phyloP scores from a whole-genome alignment of 2,113 vertebrate genomes.

The Prunella himalayana region DNA sequence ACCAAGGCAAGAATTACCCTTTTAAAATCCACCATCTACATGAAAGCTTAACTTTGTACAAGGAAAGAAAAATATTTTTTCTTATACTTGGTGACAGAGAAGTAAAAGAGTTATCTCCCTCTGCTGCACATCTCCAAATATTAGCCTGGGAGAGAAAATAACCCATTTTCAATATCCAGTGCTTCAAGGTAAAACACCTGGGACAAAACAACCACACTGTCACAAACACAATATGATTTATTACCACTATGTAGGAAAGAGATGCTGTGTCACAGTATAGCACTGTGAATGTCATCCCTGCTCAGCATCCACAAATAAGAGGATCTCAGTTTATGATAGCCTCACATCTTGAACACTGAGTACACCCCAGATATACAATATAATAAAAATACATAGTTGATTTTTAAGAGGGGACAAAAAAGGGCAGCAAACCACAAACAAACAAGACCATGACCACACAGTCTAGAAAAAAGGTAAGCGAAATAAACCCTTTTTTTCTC shows the following conservation, averaged over 20 bases:
- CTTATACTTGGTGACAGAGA: not conserved
- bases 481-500: not conserved
- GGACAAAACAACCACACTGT: not conserved
- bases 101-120: not conserved
- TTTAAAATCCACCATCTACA: not conserved
- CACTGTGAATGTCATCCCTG: not conserved
- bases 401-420: not conserved
- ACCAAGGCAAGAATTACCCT: not conserved
- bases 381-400: not conserved
- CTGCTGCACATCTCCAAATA: not conserved
- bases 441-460: not conserved
- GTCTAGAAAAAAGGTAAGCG: not conserved
- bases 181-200: not conserved
- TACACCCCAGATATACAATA: not conserved
- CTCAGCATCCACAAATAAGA: not conserved
- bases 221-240: not conserved
- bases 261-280: not conserved
- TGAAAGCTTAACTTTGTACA: not conserved
- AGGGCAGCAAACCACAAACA: not conserved
- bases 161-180: not conserved
- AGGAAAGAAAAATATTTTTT: not conserved
- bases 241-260: not conserved
- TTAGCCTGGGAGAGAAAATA: not conserved
- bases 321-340: not conserved
- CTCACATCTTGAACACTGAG: not conserved